phyloP scores from a whole-genome alignment of 1,140 invertebrate genomes.

The Lucilia cuprina region DNA sequence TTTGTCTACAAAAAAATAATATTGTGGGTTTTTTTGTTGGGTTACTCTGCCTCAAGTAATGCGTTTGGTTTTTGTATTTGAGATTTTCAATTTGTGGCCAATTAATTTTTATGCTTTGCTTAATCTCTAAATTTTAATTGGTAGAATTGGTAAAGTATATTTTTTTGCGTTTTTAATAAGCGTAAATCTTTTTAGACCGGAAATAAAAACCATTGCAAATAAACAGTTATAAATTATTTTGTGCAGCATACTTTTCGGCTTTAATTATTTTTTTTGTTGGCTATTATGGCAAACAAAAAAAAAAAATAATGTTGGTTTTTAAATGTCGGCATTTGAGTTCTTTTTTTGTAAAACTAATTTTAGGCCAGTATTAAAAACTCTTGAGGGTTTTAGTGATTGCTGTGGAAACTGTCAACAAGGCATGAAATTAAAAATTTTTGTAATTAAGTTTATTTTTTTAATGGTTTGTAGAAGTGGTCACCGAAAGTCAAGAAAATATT shows the following conservation, averaged over 20 bases:
- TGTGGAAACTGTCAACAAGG: neutral
- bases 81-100: neutral
- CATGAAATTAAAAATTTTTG: neutral
- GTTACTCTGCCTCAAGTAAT: neutral
- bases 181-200: neutral
- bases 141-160: neutral
- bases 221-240: neutral
- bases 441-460: neutral
- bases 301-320: neutral
- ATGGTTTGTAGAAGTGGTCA: neutral
- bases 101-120: conserved; percentile 8
- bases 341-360: neutral
- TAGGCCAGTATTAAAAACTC: neutral
- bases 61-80: too few relatives aligned
- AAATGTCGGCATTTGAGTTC: neutral
- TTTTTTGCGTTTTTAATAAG: neutral
- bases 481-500: too few relatives aligned
- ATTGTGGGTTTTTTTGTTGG: neutral
- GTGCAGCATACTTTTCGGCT: neutral
- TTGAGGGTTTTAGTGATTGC: neutral
- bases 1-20: neutral
- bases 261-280: too few relatives aligned
- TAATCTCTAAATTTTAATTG: conserved; percentile 11
- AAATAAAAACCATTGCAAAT: neutral
- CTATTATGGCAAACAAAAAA: neutral